Evolutionary conservation across 37 sponge, comb jelly and placozoan genomes (phyloP).

Genomic region (Hexactinellida sp.): DNA sequence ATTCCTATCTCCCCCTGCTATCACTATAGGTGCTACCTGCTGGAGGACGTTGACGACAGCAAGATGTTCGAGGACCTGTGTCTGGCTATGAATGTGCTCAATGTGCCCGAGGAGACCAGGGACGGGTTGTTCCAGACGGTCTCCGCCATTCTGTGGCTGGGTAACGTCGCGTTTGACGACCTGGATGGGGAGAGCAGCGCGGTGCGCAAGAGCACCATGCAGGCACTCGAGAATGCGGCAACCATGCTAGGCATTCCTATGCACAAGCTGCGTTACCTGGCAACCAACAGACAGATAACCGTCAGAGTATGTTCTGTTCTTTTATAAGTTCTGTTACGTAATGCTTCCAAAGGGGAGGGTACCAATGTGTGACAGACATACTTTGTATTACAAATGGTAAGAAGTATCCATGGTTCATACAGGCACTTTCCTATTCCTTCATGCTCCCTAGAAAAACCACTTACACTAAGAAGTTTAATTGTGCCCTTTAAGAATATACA

Average conservation of each 20-base stretch:
- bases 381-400: no score
- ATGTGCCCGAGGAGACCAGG: constrained; percentile 38
- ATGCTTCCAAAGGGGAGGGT: constrained; percentile 3
- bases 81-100: constrained; percentile 73
- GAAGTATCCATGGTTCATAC: no score
- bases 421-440: no score
- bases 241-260: constrained; percentile 51
- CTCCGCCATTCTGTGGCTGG: constrained; percentile 77
- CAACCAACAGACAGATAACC: constrained; percentile 60
- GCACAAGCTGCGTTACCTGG: constrained; percentile 39
- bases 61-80: constrained; percentile 65
- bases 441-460: no score
- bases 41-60: constrained; percentile 60
- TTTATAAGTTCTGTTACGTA: background rate
- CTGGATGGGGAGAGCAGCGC: constrained; percentile 60
- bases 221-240: constrained; percentile 29
- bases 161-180: constrained; percentile 65
- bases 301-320: constrained; percentile 55
- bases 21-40: constrained; percentile 57
- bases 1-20: background rate
- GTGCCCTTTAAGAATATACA: no score
- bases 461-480: no score
- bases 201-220: constrained; percentile 23
- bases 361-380: background rate
- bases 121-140: constrained; percentile 59